A percentile compares a stretch with the other conserved stretches of the same genome.
Conservation (phyloP, 2,888 invertebrate species). For the Thyatira batis region DNA sequence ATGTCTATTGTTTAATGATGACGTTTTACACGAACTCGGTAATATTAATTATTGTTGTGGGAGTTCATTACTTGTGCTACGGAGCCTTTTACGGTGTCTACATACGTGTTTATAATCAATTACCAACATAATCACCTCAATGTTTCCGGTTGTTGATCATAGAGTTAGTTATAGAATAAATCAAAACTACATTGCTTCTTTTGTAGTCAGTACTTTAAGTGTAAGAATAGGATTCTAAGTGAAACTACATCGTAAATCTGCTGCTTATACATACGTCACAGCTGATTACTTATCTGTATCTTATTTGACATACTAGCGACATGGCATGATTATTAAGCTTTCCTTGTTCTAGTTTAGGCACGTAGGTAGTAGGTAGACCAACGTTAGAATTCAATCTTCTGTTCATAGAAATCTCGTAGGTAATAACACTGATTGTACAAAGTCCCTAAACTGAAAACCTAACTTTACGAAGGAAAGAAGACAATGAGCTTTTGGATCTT, state of each 20-base stretch:
- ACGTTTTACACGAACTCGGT: neutral
- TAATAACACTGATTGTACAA: no score
- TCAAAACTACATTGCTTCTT: neutral
- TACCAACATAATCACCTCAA: neutral
- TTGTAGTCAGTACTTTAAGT: neutral
- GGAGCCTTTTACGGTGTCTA: neutral
- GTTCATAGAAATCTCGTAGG: no score
- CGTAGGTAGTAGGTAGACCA: no score
- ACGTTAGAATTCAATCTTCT: neutral
- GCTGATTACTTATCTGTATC: neutral
- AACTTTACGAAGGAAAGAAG: no score
- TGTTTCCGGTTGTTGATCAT: neutral
- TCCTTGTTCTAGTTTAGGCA: neutral
- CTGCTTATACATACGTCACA: neutral
- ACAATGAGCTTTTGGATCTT: no score
- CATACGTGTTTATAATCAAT: neutral
- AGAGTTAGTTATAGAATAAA: neutral
- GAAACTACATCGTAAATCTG: neutral
- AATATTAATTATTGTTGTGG: neutral
- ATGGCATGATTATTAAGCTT: neutral
- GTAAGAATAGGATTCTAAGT: neutral
- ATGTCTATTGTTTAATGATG: conserved; percentile 1
- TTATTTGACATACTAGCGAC: neutral
- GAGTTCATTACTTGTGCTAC: neutral
- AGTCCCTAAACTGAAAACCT: no score